These are phyloP conservation scores for Myrmecobius fasciatus DNA, from an alignment of 2,113 vertebrate genomes.

Conservation along the genomic window DNA sequence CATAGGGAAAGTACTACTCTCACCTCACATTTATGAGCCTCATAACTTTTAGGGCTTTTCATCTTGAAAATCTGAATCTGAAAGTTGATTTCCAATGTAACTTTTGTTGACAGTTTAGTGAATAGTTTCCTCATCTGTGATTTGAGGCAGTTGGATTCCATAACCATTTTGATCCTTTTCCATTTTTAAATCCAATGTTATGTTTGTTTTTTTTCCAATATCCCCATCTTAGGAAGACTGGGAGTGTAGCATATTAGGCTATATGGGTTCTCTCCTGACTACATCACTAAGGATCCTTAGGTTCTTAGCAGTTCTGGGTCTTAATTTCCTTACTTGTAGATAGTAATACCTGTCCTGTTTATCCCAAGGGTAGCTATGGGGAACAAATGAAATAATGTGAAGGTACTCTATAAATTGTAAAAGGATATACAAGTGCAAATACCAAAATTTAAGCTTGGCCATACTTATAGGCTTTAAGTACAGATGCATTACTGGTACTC, in stretches of 20 bases:
- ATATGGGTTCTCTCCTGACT: too few relatives aligned
- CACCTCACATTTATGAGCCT: not conserved
- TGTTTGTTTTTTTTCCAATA: too few relatives aligned
- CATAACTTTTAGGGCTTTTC: not conserved
- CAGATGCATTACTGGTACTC: too few relatives aligned
- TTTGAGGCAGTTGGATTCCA: too few relatives aligned
- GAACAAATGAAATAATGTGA: slow-evolving; percentile 9
- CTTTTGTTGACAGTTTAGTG: too few relatives aligned
- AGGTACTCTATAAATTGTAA: not conserved
- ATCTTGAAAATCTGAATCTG: slow-evolving; percentile 22
- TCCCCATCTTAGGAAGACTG: too few relatives aligned
- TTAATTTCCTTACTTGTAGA: slow-evolving; percentile 13
- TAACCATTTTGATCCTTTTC: too few relatives aligned
- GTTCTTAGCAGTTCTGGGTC: not conserved
- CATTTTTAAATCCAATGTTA: too few relatives aligned
- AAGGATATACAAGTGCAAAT: not conserved
- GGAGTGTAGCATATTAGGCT: too few relatives aligned
- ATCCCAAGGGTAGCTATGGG: not conserved
- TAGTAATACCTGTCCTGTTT: not conserved
- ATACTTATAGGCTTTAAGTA: too few relatives aligned
- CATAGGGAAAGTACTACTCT: not conserved
- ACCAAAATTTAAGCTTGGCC: too few relatives aligned
- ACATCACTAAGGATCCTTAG: not conserved
- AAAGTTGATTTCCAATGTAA: not conserved
- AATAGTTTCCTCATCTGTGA: too few relatives aligned